Evolutionary conservation across 2,797 vertebrate species (phyloP).

Genomic region (Rhinogobio ventralis): DNA sequence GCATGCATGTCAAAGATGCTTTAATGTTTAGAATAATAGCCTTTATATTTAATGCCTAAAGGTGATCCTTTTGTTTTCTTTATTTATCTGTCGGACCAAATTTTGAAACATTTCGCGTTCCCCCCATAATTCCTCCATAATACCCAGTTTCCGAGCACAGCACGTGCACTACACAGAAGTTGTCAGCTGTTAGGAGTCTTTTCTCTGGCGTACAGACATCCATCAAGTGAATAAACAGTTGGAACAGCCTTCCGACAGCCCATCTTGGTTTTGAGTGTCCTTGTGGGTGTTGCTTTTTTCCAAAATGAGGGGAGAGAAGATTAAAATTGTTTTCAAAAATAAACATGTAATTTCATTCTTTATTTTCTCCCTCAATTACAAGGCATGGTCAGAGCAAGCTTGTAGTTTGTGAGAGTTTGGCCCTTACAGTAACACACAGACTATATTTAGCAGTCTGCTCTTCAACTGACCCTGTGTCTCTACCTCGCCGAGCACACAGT

Average conservation of each 20-base stretch:
- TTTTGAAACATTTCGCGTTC: background rate
- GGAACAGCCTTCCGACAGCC: constrained; percentile 66
- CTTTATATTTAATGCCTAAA: background rate
- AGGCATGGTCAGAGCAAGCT: constrained; percentile 83
- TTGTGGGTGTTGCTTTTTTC: constrained; percentile 79
- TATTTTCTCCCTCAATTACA: constrained; percentile 88
- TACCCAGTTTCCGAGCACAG: background rate
- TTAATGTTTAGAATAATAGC: background rate
- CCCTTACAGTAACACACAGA: constrained; percentile 83
- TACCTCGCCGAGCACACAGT: constrained; percentile 72
- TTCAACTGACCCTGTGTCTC: constrained; percentile 80
- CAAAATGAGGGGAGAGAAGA: constrained; percentile 85
- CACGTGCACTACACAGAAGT: background rate
- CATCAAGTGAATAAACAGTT: constrained; percentile 65
- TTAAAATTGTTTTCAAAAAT: constrained; percentile 90
- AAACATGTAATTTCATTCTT: constrained; percentile 89
- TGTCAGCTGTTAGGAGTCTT: constrained; percentile 40
- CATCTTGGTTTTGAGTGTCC: constrained; percentile 75
- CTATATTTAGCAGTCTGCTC: constrained; percentile 87
- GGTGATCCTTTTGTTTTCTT: background rate
- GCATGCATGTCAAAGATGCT: background rate
- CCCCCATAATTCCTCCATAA: background rate
- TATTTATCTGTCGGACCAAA: no score
- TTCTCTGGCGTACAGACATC: constrained; percentile 57
- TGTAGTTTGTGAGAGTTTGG: constrained; percentile 84